Conservation (phyloP, 1,140 invertebrate genomes). For the Drosophila pachea region DNA sequence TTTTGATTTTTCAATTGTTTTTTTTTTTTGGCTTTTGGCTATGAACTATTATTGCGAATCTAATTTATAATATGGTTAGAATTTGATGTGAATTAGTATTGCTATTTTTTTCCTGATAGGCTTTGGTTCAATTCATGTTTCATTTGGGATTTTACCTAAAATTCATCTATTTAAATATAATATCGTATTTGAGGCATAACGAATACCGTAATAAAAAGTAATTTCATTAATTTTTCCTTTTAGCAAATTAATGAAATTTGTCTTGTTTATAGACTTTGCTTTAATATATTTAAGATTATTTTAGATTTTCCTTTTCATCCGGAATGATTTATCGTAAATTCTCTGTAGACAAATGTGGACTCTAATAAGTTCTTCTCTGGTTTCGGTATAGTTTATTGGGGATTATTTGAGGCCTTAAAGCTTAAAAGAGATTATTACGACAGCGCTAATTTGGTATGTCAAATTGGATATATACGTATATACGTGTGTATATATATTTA, state of each 20-base stretch:
- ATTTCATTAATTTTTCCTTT: too few species aligned
- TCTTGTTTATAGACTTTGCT: too few species aligned
- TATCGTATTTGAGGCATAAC: too few species aligned
- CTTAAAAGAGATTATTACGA: background rate
- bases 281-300: too few species aligned
- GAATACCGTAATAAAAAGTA: too few species aligned
- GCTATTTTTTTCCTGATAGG: constrained; percentile 19
- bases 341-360: too few species aligned
- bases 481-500: background rate
- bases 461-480: constrained; percentile 1
- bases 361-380: too few species aligned
- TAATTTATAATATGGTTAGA: constrained; percentile 65
- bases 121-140: constrained; percentile 24
- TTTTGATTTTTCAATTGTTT: background rate
- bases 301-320: too few species aligned
- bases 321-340: too few species aligned
- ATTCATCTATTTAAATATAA: too few species aligned
- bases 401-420: background rate
- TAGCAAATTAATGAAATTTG: too few species aligned
- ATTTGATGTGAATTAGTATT: constrained; percentile 41
- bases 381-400: background rate
- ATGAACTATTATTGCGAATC: constrained; percentile 65
- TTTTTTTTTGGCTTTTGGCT: constrained; percentile 13
- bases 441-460: background rate
- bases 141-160: too few species aligned